phyloP scores from a whole-genome alignment of 2,797 vertebrate species.

The Anabacerthia variegaticeps region DNA sequence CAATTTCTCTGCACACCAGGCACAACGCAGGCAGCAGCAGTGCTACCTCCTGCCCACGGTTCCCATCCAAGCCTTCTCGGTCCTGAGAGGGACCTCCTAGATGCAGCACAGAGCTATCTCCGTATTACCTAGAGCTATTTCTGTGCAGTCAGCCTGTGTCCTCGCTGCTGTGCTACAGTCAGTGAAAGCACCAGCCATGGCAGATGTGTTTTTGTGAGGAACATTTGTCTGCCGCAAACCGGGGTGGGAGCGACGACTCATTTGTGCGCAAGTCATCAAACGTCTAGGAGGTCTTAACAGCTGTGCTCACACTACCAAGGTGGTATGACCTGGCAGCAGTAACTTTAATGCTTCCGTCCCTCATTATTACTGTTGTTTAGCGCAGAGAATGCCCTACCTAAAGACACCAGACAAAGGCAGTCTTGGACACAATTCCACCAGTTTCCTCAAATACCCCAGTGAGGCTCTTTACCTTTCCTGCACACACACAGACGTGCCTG shows the following conservation, averaged over 20 bases:
- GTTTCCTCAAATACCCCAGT: background rate
- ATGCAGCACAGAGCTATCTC: background rate
- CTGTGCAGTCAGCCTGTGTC: background rate
- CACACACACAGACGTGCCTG: too few relatives aligned
- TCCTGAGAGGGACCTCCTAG: constrained; percentile 26
- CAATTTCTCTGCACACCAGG: constrained; percentile 61
- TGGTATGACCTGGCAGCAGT: constrained; percentile 7
- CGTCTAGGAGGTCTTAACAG: constrained; percentile 29
- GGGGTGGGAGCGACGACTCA: background rate
- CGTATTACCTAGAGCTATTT: constrained; percentile 17
- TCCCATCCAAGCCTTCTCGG: constrained; percentile 10
- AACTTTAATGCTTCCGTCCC: background rate
- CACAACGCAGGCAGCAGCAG: constrained; percentile 30
- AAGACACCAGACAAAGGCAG: background rate
- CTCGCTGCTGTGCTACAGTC: constrained; percentile 17
- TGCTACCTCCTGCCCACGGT: constrained; percentile 27
- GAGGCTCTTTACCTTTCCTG: background rate
- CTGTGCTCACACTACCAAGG: constrained; percentile 32
- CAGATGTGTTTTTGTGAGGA: constrained; percentile 32
- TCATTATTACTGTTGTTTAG: background rate
- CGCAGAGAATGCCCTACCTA: background rate
- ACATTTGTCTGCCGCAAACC: background rate
- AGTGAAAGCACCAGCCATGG: background rate
- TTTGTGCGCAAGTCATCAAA: constrained; percentile 2
- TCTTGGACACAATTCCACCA: background rate